Percentiles rank a stretch among this genome's conserved stretches.
Conservation (phyloP, 2,888 invertebrate species). For the Temnothorax rugatulus region DNA sequence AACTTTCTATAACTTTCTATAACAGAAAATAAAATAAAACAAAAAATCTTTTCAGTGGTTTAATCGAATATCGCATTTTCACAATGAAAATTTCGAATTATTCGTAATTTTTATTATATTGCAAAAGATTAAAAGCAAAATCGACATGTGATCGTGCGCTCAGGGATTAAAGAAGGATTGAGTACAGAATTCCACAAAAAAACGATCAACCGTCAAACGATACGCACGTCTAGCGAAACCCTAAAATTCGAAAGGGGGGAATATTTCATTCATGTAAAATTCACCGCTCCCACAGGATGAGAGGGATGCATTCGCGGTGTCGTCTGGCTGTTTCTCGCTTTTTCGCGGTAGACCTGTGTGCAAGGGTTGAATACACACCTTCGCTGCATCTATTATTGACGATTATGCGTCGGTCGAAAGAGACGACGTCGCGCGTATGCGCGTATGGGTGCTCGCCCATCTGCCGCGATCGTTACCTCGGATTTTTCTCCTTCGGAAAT, state of each 20-base stretch:
- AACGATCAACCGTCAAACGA: background rate
- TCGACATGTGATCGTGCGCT: background rate
- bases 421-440: constrained; percentile 58
- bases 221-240: background rate
- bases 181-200: background rate
- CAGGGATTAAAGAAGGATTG: background rate
- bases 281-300: background rate
- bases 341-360: constrained; percentile 34
- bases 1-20: background rate
- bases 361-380: constrained; percentile 66
- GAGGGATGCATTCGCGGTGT: constrained; percentile 38
- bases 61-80: background rate
- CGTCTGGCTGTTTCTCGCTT: constrained; percentile 45
- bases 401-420: constrained; percentile 66
- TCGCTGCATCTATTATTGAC: constrained; percentile 64
- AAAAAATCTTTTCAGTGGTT: background rate
- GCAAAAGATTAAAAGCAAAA: background rate
- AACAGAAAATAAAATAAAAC: background rate
- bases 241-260: background rate
- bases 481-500: constrained; percentile 66
- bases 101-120: background rate
- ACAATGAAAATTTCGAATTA: background rate
- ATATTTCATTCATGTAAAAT: constrained; percentile 36
- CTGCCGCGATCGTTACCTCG: constrained; percentile 74
- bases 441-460: constrained; percentile 65